Base-by-base conservation (phyloP, 1,140 invertebrate genomes). In the Homalodisca vitripennis region DNA sequence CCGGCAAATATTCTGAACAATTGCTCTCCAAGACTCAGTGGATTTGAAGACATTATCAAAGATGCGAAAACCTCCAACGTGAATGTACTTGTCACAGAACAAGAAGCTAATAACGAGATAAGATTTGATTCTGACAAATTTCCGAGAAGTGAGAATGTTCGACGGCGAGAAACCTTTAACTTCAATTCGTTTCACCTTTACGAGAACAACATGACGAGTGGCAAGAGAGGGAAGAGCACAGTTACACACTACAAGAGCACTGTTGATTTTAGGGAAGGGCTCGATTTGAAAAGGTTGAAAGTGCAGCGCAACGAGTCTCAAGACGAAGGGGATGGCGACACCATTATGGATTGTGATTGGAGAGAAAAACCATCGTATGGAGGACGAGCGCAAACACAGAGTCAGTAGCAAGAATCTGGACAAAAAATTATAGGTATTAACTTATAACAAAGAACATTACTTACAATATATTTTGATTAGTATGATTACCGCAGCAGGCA, bases 21-120 rank as follows among this genome's bases (percentile, higher is more conserved):
- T 46, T 68, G 34, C 64, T 46, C 17, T 69, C 55, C 24, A 31
- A 41, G 68, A 53, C 29, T 70, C 30, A 70, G 63, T 22, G 78
- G 77, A 22, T 75, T 87, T 29, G 83, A 85, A 69, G 85, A 88
- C 69, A 85, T 87, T 71, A 78, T 85, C 17, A 88, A 89, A 76
- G 85, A 87, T 70, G 84, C 85, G 0, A 87, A 88, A 77, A 87
- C 85, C 3, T 83, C 85, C 29, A 88, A 88, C 74, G 84, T 85
- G 0, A 88, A 88, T 77, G 86, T 89, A 29, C 76, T 86, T 12
- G 83, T 83, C 1, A 82, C 80, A 0, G 80, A 82, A 62, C 78
- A 81, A 70, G 81, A 82, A 34, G 82, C 81, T 63, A 83, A 85
- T 67, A 85, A 86, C 69, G 80, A 83, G 68, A 81, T 86, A 34